Evolutionary conservation across 2,113 vertebrate genomes (phyloP).

Genomic region (Orcinus orca): DNA sequence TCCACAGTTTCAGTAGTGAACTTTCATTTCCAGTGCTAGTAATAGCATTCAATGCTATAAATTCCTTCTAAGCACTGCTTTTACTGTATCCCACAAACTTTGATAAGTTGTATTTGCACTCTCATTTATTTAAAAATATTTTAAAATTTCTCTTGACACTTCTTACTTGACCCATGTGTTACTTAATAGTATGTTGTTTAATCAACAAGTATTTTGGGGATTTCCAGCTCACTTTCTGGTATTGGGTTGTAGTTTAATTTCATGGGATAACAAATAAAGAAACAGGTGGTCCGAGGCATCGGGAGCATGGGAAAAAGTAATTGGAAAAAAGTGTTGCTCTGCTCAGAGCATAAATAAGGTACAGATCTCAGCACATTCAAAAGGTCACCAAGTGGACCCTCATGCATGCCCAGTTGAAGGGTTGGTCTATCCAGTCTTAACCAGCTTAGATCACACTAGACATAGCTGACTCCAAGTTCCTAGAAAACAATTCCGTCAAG

Average conservation of each 20-base stretch:
- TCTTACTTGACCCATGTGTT: not conserved
- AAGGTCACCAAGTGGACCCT: too few species aligned
- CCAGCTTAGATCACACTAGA: too few species aligned
- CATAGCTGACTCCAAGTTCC: too few species aligned
- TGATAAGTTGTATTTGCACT: not conserved
- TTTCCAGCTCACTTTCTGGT: not conserved
- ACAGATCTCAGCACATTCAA: too few species aligned
- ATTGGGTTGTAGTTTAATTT: not conserved
- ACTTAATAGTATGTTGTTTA: not conserved
- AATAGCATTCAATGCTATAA: not conserved
- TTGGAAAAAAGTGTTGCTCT: too few species aligned
- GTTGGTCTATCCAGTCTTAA: too few species aligned
- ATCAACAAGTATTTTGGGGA: not conserved
- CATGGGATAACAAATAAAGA: too few species aligned
- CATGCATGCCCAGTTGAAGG: too few species aligned
- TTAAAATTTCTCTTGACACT: not conserved
- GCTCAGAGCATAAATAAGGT: too few species aligned
- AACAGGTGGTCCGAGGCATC: too few species aligned
- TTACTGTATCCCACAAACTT: not conserved
- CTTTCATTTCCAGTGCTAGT: not conserved
- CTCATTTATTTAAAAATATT: not conserved
- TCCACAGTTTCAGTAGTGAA: not conserved
- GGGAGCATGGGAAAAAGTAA: too few species aligned
- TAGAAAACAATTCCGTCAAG: too few species aligned
- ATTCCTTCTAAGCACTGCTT: not conserved